phyloP scores from a whole-genome alignment of 2,797 vertebrate species.

The Smutsia temminckii region DNA sequence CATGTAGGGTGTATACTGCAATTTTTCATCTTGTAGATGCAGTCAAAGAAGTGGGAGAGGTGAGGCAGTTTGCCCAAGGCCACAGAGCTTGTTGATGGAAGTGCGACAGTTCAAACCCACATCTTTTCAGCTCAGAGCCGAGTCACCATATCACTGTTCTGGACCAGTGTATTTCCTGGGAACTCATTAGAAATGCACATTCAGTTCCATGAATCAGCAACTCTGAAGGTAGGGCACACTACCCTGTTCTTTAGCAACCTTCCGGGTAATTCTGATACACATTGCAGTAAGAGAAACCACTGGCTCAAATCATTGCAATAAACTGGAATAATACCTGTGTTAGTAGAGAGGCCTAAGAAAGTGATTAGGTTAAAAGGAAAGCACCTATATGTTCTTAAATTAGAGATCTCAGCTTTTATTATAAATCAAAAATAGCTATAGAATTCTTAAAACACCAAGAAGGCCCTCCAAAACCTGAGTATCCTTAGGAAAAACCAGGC shows the following conservation, averaged over 20 bases:
- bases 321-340: not conserved
- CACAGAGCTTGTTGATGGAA: fast-evolving
- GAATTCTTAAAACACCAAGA: not conserved
- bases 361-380: not conserved
- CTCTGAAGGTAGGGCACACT: not conserved
- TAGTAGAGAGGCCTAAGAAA: not conserved
- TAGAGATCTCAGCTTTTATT: not conserved
- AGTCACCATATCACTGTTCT: not conserved
- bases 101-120: not conserved
- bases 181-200: not conserved
- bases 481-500: not conserved
- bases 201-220: not conserved
- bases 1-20: not conserved
- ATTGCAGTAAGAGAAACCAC: not conserved
- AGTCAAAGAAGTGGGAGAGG: not conserved
- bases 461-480: not conserved
- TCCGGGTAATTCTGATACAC: not conserved
- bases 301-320: not conserved
- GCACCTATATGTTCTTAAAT: not conserved
- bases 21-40: not conserved
- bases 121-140: not conserved
- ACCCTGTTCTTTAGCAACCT: not conserved
- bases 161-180: not conserved
- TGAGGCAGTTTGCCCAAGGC: not conserved
- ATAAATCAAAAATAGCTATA: not conserved